Evolutionary conservation across 2,888 invertebrate species (phyloP).

Genomic region (Fissipunctia ypsillon): DNA sequence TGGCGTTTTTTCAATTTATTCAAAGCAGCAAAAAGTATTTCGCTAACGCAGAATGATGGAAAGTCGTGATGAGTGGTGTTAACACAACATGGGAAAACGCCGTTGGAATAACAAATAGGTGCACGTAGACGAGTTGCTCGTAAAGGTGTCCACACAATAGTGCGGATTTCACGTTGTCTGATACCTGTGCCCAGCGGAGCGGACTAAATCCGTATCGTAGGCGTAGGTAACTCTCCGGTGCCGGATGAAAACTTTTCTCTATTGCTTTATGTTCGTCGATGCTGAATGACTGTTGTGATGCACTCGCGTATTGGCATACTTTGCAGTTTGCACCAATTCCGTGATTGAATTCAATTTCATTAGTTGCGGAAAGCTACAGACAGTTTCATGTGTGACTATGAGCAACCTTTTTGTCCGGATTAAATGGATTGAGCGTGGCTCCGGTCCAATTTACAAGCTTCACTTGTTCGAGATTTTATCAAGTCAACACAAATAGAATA

Average conservation of each 20-base stretch:
- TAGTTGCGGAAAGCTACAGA: constrained; percentile 55
- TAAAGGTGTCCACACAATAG: constrained; percentile 66
- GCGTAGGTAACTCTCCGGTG: constrained; percentile 57
- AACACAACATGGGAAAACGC: constrained; percentile 62
- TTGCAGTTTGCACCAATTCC: constrained; percentile 59
- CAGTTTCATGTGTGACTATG: constrained; percentile 47
- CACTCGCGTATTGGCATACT: constrained; percentile 53
- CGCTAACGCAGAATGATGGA: constrained; percentile 58
- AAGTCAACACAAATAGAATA: constrained; percentile 45
- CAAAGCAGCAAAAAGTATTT: constrained; percentile 33
- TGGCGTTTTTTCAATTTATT: constrained; percentile 33
- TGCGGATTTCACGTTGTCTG: constrained; percentile 67
- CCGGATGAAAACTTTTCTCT: constrained; percentile 70
- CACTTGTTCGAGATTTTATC: constrained; percentile 51
- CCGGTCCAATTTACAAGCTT: constrained; percentile 62
- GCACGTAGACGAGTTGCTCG: constrained; percentile 57
- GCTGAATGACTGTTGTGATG: constrained; percentile 38
- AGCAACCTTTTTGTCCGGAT: constrained; percentile 59
- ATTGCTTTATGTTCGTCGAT: constrained; percentile 60
- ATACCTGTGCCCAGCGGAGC: constrained; percentile 70
- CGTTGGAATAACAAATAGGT: constrained; percentile 66
- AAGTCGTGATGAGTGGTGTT: constrained; percentile 66
- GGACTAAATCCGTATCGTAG: constrained; percentile 65
- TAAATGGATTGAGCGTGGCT: constrained; percentile 65
- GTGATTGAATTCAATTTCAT: constrained; percentile 62